A percentile compares a stretch with the other conserved stretches of the same genome.
Evolutionary conservation across 30 jellyfish, hydroid and myxozoan species (phyloP).

Genomic region (Hydractinia echinata): DNA sequence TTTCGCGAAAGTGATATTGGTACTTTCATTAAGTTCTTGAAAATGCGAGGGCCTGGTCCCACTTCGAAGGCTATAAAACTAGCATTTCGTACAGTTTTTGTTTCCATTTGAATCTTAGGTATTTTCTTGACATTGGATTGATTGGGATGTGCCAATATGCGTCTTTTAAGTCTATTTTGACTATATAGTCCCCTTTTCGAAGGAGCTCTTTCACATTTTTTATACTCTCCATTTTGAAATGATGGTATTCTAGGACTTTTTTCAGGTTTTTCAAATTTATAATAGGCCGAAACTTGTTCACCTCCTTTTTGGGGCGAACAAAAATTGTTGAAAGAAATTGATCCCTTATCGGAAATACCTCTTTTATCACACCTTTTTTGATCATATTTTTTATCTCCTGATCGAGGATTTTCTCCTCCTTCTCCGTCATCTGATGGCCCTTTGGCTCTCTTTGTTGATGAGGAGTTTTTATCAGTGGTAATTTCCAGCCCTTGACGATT

Average conservation of each 20-base stretch:
- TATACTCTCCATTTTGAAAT: background rate
- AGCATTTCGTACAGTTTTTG: background rate
- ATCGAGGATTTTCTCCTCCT: background rate
- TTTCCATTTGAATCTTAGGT: background rate
- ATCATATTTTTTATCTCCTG: background rate
- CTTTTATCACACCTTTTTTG: slow-evolving; percentile 3
- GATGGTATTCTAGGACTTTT: background rate
- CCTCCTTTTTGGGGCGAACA: background rate
- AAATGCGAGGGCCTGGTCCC: slow-evolving; percentile 8
- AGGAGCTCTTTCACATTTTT: too few species aligned
- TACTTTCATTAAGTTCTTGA: background rate
- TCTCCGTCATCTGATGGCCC: background rate
- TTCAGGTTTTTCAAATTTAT: slow-evolving; percentile 2
- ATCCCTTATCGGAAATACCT: background rate
- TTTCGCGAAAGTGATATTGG: too few species aligned
- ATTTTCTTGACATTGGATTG: background rate
- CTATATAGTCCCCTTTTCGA: background rate
- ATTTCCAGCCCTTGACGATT: background rate
- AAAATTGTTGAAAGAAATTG: slow-evolving; percentile 9
- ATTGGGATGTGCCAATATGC: slow-evolving; percentile 13
- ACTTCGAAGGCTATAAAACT: slow-evolving; percentile 9
- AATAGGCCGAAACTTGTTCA: slow-evolving; percentile 1
- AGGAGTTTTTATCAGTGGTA: too few species aligned
- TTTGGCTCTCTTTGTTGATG: slow-evolving; percentile 13
- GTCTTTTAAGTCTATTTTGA: background rate